Conservation (phyloP, 2,797 vertebrate species). For the Sebastes glaucus region DNA sequence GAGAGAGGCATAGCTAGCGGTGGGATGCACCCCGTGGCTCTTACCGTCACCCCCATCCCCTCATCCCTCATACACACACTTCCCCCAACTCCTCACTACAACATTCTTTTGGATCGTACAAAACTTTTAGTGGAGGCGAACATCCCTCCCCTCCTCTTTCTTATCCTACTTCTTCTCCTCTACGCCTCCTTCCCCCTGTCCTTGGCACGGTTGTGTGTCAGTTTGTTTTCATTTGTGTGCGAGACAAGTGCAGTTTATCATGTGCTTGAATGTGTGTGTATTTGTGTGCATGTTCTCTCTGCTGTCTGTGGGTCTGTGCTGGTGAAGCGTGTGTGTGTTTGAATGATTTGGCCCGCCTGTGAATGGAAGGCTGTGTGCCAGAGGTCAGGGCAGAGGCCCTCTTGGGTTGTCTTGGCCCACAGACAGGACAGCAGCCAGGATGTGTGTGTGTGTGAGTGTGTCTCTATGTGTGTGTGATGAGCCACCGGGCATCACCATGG, state of each 20-base stretch:
- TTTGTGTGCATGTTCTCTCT: neutral
- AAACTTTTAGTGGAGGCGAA: constrained; percentile 62
- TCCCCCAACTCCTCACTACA: constrained; percentile 42
- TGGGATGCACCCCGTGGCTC: constrained; percentile 73
- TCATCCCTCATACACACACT: constrained; percentile 47
- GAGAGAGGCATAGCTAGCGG: constrained; percentile 70
- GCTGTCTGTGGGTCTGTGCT: neutral
- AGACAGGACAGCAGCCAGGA: constrained; percentile 18
- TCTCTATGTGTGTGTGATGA: constrained; percentile 1
- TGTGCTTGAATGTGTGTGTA: neutral
- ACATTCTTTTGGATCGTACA: constrained; percentile 60
- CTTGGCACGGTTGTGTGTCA: constrained; percentile 11
- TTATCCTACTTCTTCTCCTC: constrained; percentile 39
- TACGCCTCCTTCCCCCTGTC: constrained; percentile 22
- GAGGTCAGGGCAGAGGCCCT: constrained; percentile 47
- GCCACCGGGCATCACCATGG: neutral
- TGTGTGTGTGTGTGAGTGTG: neutral
- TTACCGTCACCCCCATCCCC: constrained; percentile 15
- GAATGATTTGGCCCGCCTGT: constrained; percentile 25
- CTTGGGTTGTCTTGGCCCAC: constrained; percentile 37
- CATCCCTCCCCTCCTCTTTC: constrained; percentile 32
- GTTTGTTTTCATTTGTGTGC: constrained; percentile 26
- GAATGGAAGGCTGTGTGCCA: constrained; percentile 46
- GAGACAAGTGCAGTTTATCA: constrained; percentile 20
- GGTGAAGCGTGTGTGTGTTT: neutral